Evolutionary conservation across 2,888 invertebrate species (phyloP).

Genomic region (Netelia melanura): DNA sequence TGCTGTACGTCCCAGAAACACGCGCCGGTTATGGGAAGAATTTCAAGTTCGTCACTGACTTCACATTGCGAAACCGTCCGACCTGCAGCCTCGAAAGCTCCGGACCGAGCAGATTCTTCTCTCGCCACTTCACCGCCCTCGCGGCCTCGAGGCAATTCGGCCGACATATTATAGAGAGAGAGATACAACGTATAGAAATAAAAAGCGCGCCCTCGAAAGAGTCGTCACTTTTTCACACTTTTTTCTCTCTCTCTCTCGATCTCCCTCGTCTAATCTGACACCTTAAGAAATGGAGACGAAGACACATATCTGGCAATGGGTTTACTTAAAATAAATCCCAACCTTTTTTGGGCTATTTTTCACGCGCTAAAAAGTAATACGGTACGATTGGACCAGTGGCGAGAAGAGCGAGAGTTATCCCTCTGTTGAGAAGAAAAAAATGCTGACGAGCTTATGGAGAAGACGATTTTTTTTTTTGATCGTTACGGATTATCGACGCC

Average conservation of each 20-base stretch:
- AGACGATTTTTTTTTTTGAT: too few species aligned
- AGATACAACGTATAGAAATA: background rate
- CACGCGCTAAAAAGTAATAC: too few species aligned
- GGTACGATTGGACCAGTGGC: too few species aligned
- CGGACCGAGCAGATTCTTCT: conserved; percentile 1
- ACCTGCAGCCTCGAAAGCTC: background rate
- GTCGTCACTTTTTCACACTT: background rate
- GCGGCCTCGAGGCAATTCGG: conserved; percentile 18
- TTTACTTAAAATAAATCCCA: too few species aligned
- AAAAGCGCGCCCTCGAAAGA: background rate
- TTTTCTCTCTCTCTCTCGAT: background rate
- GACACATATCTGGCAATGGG: too few species aligned
- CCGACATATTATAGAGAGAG: background rate
- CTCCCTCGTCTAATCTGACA: background rate
- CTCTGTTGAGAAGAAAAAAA: too few species aligned
- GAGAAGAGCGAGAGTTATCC: too few species aligned
- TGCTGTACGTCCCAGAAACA: conserved; percentile 13
- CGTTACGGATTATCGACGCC: too few species aligned
- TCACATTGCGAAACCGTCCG: background rate
- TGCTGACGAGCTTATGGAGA: too few species aligned
- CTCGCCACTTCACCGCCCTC: conserved; percentile 20
- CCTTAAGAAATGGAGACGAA: too few species aligned
- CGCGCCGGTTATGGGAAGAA: conserved; percentile 29
- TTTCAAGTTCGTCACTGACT: conserved; percentile 47
- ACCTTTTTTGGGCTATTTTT: too few species aligned